These are phyloP conservation scores for Diorhabda carinulata DNA, from an alignment of 1,140 invertebrate genomes.

Conservation along the genomic window DNA sequence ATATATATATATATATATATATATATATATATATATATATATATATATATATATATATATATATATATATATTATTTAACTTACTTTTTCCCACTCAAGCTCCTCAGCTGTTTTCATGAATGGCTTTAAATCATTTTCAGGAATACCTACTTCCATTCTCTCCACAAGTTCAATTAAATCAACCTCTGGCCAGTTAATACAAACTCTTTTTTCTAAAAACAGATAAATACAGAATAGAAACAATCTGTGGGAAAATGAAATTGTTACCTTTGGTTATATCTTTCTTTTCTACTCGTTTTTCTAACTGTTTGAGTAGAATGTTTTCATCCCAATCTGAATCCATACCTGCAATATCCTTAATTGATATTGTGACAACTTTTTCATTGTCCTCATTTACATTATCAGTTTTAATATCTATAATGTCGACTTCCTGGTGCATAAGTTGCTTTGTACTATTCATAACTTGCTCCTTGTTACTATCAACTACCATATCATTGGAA, in stretches of 20 bases:
- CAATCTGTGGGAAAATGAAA: background rate
- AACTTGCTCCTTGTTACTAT: background rate
- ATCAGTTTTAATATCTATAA: background rate
- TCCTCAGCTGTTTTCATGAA: slow-evolving; percentile 36
- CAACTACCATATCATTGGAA: background rate
- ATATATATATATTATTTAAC: slow-evolving; percentile 6
- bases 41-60: background rate
- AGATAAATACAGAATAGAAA: too few species aligned
- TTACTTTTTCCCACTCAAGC: slow-evolving; percentile 43
- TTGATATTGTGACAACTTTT: slow-evolving; percentile 9
- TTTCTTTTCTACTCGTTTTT: background rate
- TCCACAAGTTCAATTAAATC: slow-evolving; percentile 38
- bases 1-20: background rate
- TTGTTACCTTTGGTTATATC: background rate
- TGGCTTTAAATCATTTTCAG: slow-evolving; percentile 36
- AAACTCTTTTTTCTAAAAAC: background rate
- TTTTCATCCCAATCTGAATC: slow-evolving; percentile 7
- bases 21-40: background rate
- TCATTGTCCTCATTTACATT: background rate
- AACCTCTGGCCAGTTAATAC: slow-evolving; percentile 31
- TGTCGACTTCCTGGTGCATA: background rate
- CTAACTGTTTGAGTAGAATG: background rate
- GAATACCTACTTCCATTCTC: slow-evolving; percentile 39
- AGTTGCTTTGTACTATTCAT: background rate
- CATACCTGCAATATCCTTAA: background rate